These are phyloP conservation scores for Malacosoma neustria DNA, from an alignment of 2,888 invertebrate species.

Conservation along the genomic window DNA sequence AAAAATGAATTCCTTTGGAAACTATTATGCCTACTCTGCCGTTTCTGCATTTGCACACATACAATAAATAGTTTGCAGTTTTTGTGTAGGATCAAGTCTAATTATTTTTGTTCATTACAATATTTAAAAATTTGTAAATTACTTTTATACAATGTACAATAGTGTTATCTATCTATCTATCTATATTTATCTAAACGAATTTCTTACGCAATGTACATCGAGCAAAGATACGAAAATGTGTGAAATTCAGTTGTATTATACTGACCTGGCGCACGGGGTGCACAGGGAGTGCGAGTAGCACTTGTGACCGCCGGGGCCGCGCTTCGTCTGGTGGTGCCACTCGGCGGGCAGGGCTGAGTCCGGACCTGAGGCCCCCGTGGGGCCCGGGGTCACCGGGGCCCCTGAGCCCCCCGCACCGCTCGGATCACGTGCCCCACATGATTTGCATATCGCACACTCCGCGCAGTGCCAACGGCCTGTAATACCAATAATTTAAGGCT, in stretches of 20 bases:
- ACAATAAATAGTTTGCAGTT: too few relatives aligned
- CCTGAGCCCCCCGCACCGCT: slow-evolving; percentile 26
- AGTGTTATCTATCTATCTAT: too few relatives aligned
- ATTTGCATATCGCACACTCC: slow-evolving; percentile 82
- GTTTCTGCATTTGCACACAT: too few relatives aligned
- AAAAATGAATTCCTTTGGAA: too few relatives aligned
- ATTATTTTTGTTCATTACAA: too few relatives aligned
- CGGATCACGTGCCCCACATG: slow-evolving; percentile 74
- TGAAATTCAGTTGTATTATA: too few relatives aligned
- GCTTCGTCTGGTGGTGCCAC: slow-evolving; percentile 69
- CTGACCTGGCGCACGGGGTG: slow-evolving; percentile 80
- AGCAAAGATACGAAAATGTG: neutral
- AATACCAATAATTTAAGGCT: slow-evolving; percentile 3
- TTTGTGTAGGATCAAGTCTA: too few relatives aligned
- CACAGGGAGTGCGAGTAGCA: slow-evolving; percentile 77
- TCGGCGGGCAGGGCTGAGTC: slow-evolving; percentile 18
- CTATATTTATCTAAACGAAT: too few relatives aligned
- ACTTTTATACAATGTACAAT: too few relatives aligned
- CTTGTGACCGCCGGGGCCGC: slow-evolving; percentile 64
- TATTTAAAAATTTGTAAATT: too few relatives aligned
- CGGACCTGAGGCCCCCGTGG: slow-evolving; percentile 10
- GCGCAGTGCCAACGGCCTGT: slow-evolving; percentile 90
- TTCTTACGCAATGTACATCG: too few relatives aligned
- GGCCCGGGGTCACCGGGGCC: slow-evolving; percentile 7
- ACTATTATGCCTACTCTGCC: too few relatives aligned